Base-by-base conservation (phyloP, 2,888 invertebrate genomes). In the Rhagophthalmus giganteus region DNA sequence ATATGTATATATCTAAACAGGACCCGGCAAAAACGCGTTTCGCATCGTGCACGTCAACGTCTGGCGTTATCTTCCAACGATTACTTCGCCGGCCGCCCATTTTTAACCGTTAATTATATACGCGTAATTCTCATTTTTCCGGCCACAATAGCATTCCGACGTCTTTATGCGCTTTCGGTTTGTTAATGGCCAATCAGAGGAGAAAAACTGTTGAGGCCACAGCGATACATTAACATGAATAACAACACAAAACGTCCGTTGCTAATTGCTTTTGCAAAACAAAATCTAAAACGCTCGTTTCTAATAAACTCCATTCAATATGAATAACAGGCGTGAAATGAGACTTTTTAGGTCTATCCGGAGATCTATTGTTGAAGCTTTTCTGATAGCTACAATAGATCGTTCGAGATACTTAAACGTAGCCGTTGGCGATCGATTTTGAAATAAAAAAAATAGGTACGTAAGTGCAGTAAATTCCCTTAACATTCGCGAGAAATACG, bases 241-340 rank as follows among this genome's bases (percentile, higher is more conserved):
- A 10, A 25, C 26, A 34, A 27, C 13, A 38, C 44, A 34, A 41
- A 45, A 47, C 37, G 41, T 44, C 46, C 48, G 51, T 40, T 41
- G 44, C 50, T 58, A 55, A 58, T 58, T 55, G 47, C 47, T 52
- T 55, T 45, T 33, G 44, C 42, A 51, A 56, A 63, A 63, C 52
- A 50, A 55, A 56, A 58, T 49, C 42, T 42, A 57, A 58, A 60
- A 54, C 41, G 33, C 26, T 7, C 16, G 33, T 13, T n/a, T 33
- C 34, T 16, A 59, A 58, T 65, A 65, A 66, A 65, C 58, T 62
- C 59, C 62, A 62, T 67, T 67, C 66, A 64, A 59, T 64, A 58
- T 62, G 65, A 63, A 69, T 71, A 71, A 71, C 64, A 65, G 59
- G 64, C 71, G 67, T 71, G 69, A 70, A 70, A 71, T 71, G 70